Evolutionary conservation across 2,113 vertebrate genomes (phyloP), one percentile per base, ranked within the genome.

Genomic region (Lophotis ruficrista): DNA sequence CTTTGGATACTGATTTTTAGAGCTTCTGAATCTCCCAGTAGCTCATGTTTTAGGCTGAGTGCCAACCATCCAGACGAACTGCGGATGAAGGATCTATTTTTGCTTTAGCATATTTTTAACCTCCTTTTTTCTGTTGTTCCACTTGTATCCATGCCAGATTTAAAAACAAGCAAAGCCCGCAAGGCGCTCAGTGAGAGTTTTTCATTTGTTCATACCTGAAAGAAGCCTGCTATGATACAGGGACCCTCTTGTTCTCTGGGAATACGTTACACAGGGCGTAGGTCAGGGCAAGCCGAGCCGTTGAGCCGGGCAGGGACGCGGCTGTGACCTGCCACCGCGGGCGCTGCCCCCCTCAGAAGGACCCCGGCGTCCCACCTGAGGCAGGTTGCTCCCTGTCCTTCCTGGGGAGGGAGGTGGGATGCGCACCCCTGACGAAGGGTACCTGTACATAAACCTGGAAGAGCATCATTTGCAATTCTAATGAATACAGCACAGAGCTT

Each of bases 41-140:
- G 22, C 37, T 88, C 75, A 0, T 35, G 79, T 10, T 83, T 70
- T n/a, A 45, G 95, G 69, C 80, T 14, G 12, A 68, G 73, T 94
- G 96, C 95, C 96, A 95, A 72, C 60, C 85, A 48, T 21, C 90
- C 94, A 95, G 92, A 91, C 15, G 68, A 94, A 53, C 86, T 51
- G 89, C 22, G 2, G 88, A 66, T 58, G 93, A 21, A 65, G 86
- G 90, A 89, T 61, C 96, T 96, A 96, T 96, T 96, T 97, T 96
- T 97, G 93, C 80, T 87, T 50, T 61, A 50, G 94, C 18, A 0
- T 95, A 93, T 95, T 96, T 94, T 95, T 96, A 96, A 93, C 90
- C 90, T 92, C 58, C 14, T 43, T 43, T 70, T 64, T 72, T 79
- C 58, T 81, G 45, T 60, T 71, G 76, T 73, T 97, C 93, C 72